Percentiles rank a stretch among this genome's conserved stretches.
Evolutionary conservation across 2,797 vertebrate genomes (phyloP).

Genomic region (Karalla daura): DNA sequence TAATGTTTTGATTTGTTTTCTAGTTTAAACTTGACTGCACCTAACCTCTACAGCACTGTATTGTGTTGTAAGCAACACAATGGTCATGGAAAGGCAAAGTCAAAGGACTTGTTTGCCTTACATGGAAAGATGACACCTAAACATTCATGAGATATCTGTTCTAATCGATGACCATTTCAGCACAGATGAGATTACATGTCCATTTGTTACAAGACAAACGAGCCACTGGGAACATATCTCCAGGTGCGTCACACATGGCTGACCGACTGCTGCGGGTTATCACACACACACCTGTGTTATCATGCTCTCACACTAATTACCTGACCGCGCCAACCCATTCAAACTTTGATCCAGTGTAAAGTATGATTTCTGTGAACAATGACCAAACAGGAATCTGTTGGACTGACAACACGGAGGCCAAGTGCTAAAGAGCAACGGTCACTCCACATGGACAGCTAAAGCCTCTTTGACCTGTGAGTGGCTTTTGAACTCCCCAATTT

Average conservation of each 20-base stretch:
- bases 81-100: constrained; percentile 1
- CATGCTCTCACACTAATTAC: constrained; percentile 33
- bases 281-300: constrained; percentile 35
- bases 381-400: constrained; percentile 5
- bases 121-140: neutral
- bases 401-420: constrained; percentile 25
- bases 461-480: too few relatives aligned
- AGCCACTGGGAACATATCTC: neutral
- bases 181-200: neutral
- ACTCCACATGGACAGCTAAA: constrained; percentile 25
- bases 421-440: constrained; percentile 54
- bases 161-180: neutral
- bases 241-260: neutral
- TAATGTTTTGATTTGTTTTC: constrained; percentile 15
- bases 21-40: constrained; percentile 25
- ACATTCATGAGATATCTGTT: neutral
- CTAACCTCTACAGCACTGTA: constrained; percentile 1
- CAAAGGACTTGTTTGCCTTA: constrained; percentile 19
- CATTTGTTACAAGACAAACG: too few relatives aligned
- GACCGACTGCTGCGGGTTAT: constrained; percentile 33
- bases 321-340: constrained; percentile 29
- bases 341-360: constrained; percentile 65
- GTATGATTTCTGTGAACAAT: constrained; percentile 14
- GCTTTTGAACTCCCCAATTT: neutral
- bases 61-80: constrained; percentile 9